Evolutionary conservation across 2,113 vertebrate genomes (phyloP).

Genomic region (Myiozetetes cayanensis): DNA sequence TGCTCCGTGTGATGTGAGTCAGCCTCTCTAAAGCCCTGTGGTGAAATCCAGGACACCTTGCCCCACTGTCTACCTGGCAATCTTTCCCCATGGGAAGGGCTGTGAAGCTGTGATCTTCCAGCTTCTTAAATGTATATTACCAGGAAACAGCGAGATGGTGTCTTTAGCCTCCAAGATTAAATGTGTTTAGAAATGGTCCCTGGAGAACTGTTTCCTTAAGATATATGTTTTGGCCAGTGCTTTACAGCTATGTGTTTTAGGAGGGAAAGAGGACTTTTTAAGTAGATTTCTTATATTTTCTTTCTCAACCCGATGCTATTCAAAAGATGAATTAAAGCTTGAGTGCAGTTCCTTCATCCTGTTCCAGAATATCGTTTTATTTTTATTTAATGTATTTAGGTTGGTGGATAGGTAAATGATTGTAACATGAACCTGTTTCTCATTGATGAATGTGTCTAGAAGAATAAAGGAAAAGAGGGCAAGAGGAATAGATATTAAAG

Average conservation of each 20-base stretch:
- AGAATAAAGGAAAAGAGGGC: background rate
- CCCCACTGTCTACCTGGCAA: accelerated
- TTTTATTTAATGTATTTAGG: background rate
- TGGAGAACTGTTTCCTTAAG: background rate
- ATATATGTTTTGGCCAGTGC: background rate
- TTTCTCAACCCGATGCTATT: background rate
- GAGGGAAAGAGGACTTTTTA: background rate
- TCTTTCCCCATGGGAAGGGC: background rate
- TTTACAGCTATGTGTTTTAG: background rate
- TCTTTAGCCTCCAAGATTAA: background rate
- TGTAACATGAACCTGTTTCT: slow-evolving; percentile 11
- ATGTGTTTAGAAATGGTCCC: background rate
- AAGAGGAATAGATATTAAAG: slow-evolving; percentile 17
- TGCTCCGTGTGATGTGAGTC: background rate
- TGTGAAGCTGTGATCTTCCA: background rate
- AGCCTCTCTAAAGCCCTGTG: background rate
- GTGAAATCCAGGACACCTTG: background rate
- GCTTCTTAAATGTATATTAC: background rate
- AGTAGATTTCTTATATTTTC: background rate
- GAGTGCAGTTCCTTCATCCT: background rate
- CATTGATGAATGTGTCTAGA: slow-evolving; percentile 21
- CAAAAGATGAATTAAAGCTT: background rate
- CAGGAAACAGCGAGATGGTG: background rate
- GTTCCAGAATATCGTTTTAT: background rate
- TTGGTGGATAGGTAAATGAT: slow-evolving; percentile 17